These are phyloP conservation scores for Neocloeon triangulifer DNA, from an alignment of 1,140 invertebrate species.

Conservation along the genomic window DNA sequence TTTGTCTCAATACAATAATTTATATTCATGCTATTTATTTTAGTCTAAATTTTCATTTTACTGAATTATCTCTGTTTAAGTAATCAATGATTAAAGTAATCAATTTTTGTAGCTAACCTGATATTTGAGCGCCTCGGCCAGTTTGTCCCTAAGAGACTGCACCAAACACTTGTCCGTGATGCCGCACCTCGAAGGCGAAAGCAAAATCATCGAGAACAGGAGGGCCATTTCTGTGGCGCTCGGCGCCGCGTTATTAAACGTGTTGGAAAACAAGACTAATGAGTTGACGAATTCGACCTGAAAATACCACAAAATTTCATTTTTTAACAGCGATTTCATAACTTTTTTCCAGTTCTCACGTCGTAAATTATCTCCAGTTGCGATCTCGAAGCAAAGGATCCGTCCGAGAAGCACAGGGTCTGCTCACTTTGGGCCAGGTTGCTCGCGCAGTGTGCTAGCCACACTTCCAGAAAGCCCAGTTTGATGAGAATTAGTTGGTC, in stretches of 20 bases:
- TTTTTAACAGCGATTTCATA: constrained; percentile 92
- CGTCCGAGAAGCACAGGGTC: constrained; percentile 78
- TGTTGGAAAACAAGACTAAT: constrained; percentile 54
- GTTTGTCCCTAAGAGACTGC: constrained; percentile 55
- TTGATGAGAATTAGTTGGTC: constrained; percentile 89
- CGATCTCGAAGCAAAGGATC: constrained; percentile 58
- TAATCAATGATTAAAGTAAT: too few relatives aligned
- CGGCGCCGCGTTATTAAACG: constrained; percentile 52
- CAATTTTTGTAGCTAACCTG: constrained; percentile 37
- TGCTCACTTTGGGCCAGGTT: constrained; percentile 45
- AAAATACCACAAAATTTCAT: too few relatives aligned
- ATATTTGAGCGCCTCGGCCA: constrained; percentile 64
- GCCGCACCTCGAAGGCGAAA: constrained; percentile 54
- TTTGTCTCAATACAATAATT: too few relatives aligned
- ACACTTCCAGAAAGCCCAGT: constrained; percentile 90
- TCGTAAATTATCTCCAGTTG: constrained; percentile 86
- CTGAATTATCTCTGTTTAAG: too few relatives aligned
- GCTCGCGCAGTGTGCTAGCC: constrained; percentile 68
- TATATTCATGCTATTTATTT: too few relatives aligned
- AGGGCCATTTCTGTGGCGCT: constrained; percentile 80
- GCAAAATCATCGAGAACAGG: constrained; percentile 65
- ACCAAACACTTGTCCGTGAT: constrained; percentile 66
- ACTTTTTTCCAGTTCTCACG: constrained; percentile 73
- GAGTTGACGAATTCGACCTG: constrained; percentile 49
- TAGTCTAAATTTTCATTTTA: too few relatives aligned